A percentile compares a stretch with the other conserved stretches of the same genome.
Conservation (phyloP, 2,797 vertebrate species). For the Rhinophrynus dorsalis region DNA sequence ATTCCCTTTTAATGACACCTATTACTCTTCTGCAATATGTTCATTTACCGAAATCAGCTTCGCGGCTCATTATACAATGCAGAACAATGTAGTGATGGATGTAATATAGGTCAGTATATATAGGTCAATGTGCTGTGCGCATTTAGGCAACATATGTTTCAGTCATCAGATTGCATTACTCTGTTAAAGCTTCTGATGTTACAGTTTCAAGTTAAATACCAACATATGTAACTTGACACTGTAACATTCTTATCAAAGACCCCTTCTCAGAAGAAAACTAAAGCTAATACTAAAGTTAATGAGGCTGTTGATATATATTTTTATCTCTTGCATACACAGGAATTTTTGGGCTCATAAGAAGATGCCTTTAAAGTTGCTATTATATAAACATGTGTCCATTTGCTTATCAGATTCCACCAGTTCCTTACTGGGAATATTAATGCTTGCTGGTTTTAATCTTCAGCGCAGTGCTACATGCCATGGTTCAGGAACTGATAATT, state of each 20-base stretch:
- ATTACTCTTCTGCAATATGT: neutral
- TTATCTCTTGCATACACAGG: constrained; percentile 10
- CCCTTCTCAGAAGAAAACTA: constrained; percentile 20
- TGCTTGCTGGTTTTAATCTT: neutral
- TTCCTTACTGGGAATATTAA: neutral
- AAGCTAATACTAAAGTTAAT: neutral
- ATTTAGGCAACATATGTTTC: constrained; percentile 26
- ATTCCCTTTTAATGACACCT: constrained; percentile 32
- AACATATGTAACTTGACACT: constrained; percentile 40
- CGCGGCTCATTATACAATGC: constrained; percentile 23
- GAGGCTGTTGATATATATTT: constrained; percentile 20
- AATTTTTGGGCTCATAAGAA: constrained; percentile 1
- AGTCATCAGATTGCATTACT: constrained; percentile 22
- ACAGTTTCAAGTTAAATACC: constrained; percentile 26
- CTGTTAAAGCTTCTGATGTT: constrained; percentile 27
- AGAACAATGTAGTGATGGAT: constrained; percentile 17
- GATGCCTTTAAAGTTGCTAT: constrained; percentile 11
- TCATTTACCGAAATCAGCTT: neutral
- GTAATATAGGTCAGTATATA: constrained; percentile 44
- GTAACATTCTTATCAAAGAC: constrained; percentile 33
- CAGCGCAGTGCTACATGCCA: neutral
- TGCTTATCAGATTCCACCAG: neutral
- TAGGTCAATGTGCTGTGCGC: constrained; percentile 37
- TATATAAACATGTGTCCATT: constrained; percentile 28
- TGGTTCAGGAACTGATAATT: neutral